Conservation (phyloP, 1,140 invertebrate genomes). For the Whitmania pigra region DNA sequence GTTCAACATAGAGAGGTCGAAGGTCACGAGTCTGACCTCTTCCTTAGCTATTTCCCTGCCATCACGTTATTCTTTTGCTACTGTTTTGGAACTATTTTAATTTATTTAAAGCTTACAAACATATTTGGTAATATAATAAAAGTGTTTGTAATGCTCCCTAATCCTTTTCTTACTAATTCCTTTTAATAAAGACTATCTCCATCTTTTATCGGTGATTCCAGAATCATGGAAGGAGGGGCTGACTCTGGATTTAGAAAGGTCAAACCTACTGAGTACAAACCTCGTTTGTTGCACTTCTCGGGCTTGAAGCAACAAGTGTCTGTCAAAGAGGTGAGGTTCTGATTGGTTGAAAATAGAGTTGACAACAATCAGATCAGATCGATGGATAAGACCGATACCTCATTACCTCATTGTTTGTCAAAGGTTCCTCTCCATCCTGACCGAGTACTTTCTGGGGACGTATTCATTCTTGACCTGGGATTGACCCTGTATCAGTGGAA, state of each 20-base stretch:
- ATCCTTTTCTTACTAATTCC: no score
- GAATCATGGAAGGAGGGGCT: conserved; percentile 49
- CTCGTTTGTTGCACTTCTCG: conserved; percentile 51
- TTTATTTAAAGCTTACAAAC: no score
- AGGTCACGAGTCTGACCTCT: conserved; percentile 58
- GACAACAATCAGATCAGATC: neutral
- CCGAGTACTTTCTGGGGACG: conserved; percentile 69
- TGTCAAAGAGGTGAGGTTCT: conserved; percentile 33
- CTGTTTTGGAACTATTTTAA: neutral
- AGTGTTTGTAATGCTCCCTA: no score
- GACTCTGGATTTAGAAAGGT: conserved; percentile 48
- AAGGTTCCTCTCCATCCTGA: conserved; percentile 3
- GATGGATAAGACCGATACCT: neutral
- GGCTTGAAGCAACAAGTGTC: conserved; percentile 29
- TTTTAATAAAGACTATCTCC: no score
- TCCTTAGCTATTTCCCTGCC: conserved; percentile 57
- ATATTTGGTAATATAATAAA: no score
- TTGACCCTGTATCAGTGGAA: conserved; percentile 62
- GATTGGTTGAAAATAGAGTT: no score
- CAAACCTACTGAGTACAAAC: conserved; percentile 41
- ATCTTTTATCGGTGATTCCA: conserved; percentile 29
- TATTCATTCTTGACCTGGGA: conserved; percentile 72
- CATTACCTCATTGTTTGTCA: neutral
- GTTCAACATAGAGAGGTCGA: conserved; percentile 71
- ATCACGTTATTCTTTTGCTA: conserved; percentile 4